Base-by-base conservation (phyloP, 1,140 invertebrate genomes). In the Ectropis grisescens region DNA sequence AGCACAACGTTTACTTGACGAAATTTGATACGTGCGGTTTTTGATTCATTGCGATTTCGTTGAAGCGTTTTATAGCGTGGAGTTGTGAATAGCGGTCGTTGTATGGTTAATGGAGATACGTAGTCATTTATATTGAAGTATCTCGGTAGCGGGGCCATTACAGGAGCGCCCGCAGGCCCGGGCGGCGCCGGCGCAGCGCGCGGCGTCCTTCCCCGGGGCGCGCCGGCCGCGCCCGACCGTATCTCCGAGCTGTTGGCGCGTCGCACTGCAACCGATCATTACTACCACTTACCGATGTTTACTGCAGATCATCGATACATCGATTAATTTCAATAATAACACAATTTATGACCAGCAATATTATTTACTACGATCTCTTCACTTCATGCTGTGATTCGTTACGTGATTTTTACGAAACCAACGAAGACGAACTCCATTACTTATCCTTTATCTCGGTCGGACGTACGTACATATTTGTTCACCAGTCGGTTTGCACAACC, bases 151-250 rank as follows among this genome's bases (percentile, higher is more conserved):
- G 22, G 22, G 33, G 39, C 48, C 48, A 55, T 66, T 55, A 57
- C 46, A 32, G 48, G 28, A 50, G 30, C 47, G 61, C 61, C 58
- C 43, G 47, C 32, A 47, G 58, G 61, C 54, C 46, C 41, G 24
- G 26, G 42, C 40, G 42, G 30, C 29, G 19, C 32, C 32, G 37
- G 41, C 37, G 34, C 33, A 47, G 33, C 26, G 34, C 39, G 38
- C 24, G 55, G 53, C 39, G 51, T 51, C 38, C 37, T 53, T 56
- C 62, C 58, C 36, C 41, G 35, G 62, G 62, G 62, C 53, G 32
- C 49, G 57, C 54, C 45, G n/a, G 54, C 62, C 60, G 53, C 33
- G 44, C 33, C 44, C 47, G 43, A 43, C 33, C 46, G 33, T 41
- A 61, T 51, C 44, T 39, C 45, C n/a, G n/a, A 50, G 53, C 49